Percentiles rank a stretch among this genome's conserved stretches.
Evolutionary conservation across 2,888 invertebrate genomes (phyloP).

Genomic region (Dysmachus trigonus): DNA sequence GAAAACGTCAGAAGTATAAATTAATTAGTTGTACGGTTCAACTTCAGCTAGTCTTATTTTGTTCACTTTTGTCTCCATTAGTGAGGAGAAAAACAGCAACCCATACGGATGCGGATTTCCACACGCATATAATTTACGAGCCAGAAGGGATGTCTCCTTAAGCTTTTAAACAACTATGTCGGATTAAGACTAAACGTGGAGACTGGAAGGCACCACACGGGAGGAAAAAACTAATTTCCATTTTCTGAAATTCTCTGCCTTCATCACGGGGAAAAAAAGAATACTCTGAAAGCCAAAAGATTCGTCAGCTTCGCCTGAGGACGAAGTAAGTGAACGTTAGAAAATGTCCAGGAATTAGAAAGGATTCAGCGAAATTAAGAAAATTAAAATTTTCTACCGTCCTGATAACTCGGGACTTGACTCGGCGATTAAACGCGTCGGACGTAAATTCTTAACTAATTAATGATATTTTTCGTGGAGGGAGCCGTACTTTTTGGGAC

Average conservation of each 20-base stretch:
- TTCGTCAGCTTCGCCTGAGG: not conserved
- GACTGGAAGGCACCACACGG: conserved; percentile 16
- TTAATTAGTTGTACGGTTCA: conserved; percentile 18
- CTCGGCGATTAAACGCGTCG: not conserved
- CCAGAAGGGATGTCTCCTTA: conserved; percentile 16
- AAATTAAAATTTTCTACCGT: conserved; percentile 22
- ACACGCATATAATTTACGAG: conserved; percentile 2
- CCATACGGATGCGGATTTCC: not conserved
- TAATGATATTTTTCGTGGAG: conserved; percentile 4
- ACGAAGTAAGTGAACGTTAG: not conserved
- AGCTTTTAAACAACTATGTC: conserved; percentile 39
- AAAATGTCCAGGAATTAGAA: conserved; percentile 8
- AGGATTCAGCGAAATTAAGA: conserved; percentile 28
- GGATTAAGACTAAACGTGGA: conserved; percentile 28
- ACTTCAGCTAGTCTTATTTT: not conserved
- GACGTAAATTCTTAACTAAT: conserved; percentile 16
- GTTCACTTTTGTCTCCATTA: conserved; percentile 3
- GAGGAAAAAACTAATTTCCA: conserved; percentile 36
- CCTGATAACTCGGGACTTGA: not conserved
- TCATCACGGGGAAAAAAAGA: not conserved
- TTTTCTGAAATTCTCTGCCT: conserved; percentile 13
- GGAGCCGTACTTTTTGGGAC: not conserved
- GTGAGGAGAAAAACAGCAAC: not conserved
- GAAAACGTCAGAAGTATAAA: conserved; percentile 2
- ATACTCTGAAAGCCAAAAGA: not conserved